Percentiles rank a stretch among this genome's conserved stretches.
These are phyloP conservation scores for Hanleya hanleyi DNA, from an alignment of 2,888 invertebrate species.

Conservation along the genomic window DNA sequence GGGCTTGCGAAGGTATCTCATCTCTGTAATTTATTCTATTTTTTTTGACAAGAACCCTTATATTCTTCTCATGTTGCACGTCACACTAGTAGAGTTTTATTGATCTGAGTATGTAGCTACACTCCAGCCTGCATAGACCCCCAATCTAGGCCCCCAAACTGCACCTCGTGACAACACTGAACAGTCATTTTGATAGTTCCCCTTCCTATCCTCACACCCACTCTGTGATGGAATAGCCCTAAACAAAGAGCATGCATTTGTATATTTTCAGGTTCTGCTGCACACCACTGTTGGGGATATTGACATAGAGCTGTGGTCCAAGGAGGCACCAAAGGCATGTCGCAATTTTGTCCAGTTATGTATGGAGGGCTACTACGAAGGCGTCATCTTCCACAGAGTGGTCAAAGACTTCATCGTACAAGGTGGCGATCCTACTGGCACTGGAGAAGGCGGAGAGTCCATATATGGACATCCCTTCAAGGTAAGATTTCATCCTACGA, in stretches of 20 bases:
- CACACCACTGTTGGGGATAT: slow-evolving; percentile 96
- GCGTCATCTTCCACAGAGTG: slow-evolving; percentile 90
- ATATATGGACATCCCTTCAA: slow-evolving; percentile 95
- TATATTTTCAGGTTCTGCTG: slow-evolving; percentile 83
- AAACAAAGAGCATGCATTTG: neutral
- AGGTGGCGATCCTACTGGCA: slow-evolving; percentile 97
- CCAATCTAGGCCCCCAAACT: too few species aligned
- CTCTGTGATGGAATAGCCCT: too few species aligned
- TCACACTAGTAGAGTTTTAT: too few species aligned
- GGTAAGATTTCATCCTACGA: slow-evolving; percentile 76
- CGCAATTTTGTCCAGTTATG: slow-evolving; percentile 96
- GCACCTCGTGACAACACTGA: too few species aligned
- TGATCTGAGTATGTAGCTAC: too few species aligned
- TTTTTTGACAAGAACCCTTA: too few species aligned
- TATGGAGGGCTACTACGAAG: slow-evolving; percentile 95
- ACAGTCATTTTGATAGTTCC: too few species aligned
- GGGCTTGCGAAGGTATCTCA: too few species aligned
- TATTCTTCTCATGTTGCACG: too few species aligned
- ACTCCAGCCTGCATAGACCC: too few species aligned
- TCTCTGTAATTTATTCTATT: too few species aligned
- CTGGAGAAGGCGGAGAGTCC: slow-evolving; percentile 97
- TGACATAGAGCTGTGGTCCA: slow-evolving; percentile 98
- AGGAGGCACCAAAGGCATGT: slow-evolving; percentile 95
- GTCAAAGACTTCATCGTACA: slow-evolving; percentile 97
- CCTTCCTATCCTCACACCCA: too few species aligned